A percentile compares a stretch with the other conserved stretches of the same genome.
phyloP scores from a whole-genome alignment of 2,113 vertebrate species.

The Drymodes brunneopygia region DNA sequence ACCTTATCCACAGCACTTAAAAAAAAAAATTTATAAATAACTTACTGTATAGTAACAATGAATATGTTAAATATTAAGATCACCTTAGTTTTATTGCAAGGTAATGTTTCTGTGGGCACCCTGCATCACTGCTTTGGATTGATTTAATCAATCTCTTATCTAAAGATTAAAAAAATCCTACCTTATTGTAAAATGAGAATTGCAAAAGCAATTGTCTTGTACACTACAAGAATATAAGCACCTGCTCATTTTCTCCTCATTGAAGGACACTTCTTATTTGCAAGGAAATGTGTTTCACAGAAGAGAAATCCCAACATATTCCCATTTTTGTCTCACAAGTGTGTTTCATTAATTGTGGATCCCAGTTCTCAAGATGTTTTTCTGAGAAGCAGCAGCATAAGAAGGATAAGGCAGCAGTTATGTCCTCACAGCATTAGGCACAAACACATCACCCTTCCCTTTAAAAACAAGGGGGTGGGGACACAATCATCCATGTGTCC shows the following conservation, averaged over 20 bases:
- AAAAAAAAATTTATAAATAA: neutral
- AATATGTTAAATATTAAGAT: neutral
- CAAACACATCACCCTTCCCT: neutral
- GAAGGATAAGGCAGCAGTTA: neutral
- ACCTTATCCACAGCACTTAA: neutral
- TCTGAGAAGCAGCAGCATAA: neutral
- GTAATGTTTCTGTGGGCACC: neutral
- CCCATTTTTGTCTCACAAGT: neutral
- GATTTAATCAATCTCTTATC: neutral
- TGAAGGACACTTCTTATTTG: neutral
- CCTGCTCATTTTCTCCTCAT: neutral
- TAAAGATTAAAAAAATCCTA: neutral
- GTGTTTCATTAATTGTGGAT: neutral
- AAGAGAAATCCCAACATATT: neutral
- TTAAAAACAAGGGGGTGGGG: neutral
- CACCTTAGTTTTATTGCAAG: neutral
- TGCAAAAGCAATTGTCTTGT: neutral
- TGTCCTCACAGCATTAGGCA: neutral
- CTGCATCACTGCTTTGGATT: neutral
- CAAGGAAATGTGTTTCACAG: neutral
- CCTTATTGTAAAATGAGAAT: neutral
- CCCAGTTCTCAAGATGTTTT: neutral
- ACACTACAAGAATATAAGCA: neutral
- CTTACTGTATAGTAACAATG: neutral
- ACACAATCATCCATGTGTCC: neutral